Percentiles rank a stretch among this genome's conserved stretches.
These are phyloP conservation scores for Mus pahari DNA, from an alignment of 2,113 vertebrate genomes.

Conservation along the genomic window DNA sequence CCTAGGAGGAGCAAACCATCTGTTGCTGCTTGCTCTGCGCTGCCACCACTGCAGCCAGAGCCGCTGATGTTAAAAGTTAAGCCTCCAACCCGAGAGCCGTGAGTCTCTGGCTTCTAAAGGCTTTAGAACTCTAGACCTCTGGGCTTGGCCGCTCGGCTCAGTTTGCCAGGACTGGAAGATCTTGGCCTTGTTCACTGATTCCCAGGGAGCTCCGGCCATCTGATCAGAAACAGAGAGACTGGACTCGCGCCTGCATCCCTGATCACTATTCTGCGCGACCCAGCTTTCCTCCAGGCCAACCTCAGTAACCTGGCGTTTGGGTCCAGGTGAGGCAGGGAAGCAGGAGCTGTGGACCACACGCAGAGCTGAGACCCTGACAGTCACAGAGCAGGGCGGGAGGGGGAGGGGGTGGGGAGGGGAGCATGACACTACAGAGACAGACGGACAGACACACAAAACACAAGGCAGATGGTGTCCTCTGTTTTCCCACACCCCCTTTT, in stretches of 20 bases:
- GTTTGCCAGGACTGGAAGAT: not conserved
- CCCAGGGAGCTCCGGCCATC: not conserved
- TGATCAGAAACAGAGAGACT: not conserved
- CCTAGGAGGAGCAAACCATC: not conserved
- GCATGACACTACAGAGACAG: not conserved
- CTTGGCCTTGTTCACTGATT: not conserved
- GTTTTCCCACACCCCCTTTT: not conserved
- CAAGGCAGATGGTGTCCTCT: not conserved
- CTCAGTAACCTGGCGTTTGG: not conserved
- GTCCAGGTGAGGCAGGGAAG: not conserved
- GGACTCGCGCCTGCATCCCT: not conserved
- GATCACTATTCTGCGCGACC: not conserved
- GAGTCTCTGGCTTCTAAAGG: not conserved
- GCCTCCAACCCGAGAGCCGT: too few species aligned
- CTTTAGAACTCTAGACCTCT: not conserved
- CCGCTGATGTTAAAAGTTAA: too few species aligned
- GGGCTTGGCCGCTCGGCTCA: not conserved
- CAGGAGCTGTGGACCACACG: not conserved
- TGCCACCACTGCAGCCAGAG: not conserved
- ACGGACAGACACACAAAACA: not conserved
- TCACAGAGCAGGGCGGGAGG: not conserved
- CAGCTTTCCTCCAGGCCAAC: not conserved
- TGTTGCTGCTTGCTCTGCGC: not conserved
- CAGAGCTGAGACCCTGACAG: not conserved
- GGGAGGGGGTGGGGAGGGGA: accelerated